Conservation (phyloP, 2,113 vertebrate genomes). For the Austrofundulus limnaeus region DNA sequence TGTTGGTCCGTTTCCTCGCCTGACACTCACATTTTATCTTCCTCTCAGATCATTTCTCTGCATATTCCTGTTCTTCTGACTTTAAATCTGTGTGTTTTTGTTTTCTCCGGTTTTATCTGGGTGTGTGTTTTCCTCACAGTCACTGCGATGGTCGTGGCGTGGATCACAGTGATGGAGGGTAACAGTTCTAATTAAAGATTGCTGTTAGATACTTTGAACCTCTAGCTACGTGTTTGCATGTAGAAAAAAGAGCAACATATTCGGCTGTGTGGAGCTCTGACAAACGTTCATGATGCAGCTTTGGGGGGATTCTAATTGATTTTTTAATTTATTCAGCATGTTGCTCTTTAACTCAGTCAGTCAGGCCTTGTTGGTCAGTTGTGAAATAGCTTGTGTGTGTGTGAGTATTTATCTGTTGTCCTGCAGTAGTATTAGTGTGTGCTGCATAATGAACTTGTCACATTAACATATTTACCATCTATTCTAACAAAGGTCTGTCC, state of each 20-base stretch:
- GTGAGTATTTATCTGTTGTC: constrained; percentile 19
- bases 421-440: constrained; percentile 3
- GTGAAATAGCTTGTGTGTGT: constrained; percentile 47
- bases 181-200: constrained; percentile 50
- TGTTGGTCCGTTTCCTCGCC: constrained; percentile 44
- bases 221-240: constrained; percentile 30
- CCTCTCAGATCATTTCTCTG: constrained; percentile 34
- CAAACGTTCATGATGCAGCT: constrained; percentile 29
- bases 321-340: constrained; percentile 11
- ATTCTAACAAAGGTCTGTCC: constrained; percentile 69
- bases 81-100: constrained; percentile 21
- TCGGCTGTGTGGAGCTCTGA: constrained; percentile 10
- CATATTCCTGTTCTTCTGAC: constrained; percentile 20
- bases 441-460: neutral
- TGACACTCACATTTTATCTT: constrained; percentile 43
- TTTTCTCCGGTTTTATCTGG: constrained; percentile 28
- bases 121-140: constrained; percentile 61
- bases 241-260: constrained; percentile 10
- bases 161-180: constrained; percentile 80
- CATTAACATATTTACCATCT: constrained; percentile 38
- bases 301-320: constrained; percentile 35
- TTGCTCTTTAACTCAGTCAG: constrained; percentile 12
- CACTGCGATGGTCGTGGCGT: constrained; percentile 74
- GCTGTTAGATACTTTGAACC: constrained; percentile 41
- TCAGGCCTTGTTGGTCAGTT: constrained; percentile 31